Evolutionary conservation across 2,888 invertebrate genomes (phyloP), one percentile per base, ranked within the genome.

Genomic region (Cephus rjabovi): DNA sequence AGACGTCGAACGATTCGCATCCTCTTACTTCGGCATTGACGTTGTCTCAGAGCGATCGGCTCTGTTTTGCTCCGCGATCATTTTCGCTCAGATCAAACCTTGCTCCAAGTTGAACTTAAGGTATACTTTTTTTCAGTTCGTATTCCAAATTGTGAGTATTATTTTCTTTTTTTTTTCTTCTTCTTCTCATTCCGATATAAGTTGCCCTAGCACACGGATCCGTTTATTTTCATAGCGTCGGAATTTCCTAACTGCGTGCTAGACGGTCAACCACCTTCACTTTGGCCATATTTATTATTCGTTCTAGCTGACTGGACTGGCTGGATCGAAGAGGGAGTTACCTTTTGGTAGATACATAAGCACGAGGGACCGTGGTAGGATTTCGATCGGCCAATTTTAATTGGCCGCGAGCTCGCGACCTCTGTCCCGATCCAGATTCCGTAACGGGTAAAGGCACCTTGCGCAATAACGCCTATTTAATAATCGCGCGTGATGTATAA

Each of bases 401-500:
- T 71, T 71, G 71, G 71, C 70, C 30, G 12, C 76, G 71, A 76
- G 76, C 80, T 78, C 71, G 71, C 31, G 31, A 71, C 71, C 76
- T 80, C 76, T 80, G 69, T 34, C 74, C 69, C 73, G 79, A 74
- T 77, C 80, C 79, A 77, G 79, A 79, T 23, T 74, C 75, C 74
- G 37, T 40, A 73, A 73, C 40, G 73, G 40, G 75, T 71, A 71
- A 34, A 71, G 71, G 73, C 74, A 73, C 75, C 74, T 85, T 80
- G 79, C 80, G 80, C 76, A 83, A 86, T 79, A 56, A 73, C 40
- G 81, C 76, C 76, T 84, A 85, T 85, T 85, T 85, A 84, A 85
- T 86, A 87, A 86, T 86, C 86, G 79, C 77, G 78, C 77, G 80
- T 80, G 83, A 87, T 85, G 86, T 86, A 87, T 85, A 83, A 85